A percentile compares a stretch with the other conserved stretches of the same genome.
Evolutionary conservation across 2,888 invertebrate genomes (phyloP).

Genomic region (Heterodera filipjevi): DNA sequence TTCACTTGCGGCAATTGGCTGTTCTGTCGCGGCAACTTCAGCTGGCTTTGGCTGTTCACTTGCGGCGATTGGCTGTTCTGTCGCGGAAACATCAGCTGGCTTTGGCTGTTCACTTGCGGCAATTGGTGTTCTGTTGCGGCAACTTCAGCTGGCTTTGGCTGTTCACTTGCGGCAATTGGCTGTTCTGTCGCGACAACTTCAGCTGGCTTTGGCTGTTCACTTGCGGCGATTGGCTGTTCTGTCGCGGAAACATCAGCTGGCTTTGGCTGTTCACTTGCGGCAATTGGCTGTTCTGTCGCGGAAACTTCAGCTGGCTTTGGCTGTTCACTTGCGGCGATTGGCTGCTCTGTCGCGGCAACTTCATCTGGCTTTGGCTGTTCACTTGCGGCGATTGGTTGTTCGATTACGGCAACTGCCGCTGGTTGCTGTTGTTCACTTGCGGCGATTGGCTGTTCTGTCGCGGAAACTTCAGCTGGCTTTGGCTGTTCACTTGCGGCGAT

Average conservation of each 20-base stretch:
- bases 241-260: background rate
- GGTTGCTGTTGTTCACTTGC: background rate
- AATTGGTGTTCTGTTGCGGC: too few relatives aligned
- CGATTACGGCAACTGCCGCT: background rate
- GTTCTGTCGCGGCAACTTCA: too few relatives aligned
- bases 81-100: too few relatives aligned
- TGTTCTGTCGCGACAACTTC: too few relatives aligned
- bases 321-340: background rate
- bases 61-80: too few relatives aligned
- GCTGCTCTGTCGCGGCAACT: background rate
- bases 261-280: background rate
- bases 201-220: too few relatives aligned
- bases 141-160: too few relatives aligned
- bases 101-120: too few relatives aligned
- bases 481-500: background rate
- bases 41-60: too few relatives aligned
- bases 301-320: background rate
- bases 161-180: too few relatives aligned
- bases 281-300: background rate
- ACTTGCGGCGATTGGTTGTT: background rate
- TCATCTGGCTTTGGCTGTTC: background rate
- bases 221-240: too few relatives aligned
- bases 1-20: too few relatives aligned
- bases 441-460: background rate
- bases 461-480: background rate